Conservation (phyloP, 35 echinoderm and acorn worm genomes). For the Ophioderma brevispina region DNA sequence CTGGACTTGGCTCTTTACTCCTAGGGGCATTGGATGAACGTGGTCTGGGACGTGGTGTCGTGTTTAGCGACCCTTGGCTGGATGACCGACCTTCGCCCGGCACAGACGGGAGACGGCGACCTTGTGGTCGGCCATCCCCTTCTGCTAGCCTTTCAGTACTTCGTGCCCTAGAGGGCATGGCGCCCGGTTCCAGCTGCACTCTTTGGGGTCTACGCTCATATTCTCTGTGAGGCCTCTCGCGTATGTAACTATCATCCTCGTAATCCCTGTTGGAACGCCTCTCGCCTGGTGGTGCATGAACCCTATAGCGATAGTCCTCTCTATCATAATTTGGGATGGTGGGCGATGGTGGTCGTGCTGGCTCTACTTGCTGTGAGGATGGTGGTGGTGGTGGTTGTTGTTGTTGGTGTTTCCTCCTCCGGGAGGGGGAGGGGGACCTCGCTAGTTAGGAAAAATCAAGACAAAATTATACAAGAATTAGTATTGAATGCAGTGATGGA, state of each 20-base stretch:
- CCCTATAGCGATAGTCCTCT: conserved; percentile 5
- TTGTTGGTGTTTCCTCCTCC: conserved; percentile 59
- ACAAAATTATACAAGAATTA: neutral
- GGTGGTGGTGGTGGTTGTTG: neutral
- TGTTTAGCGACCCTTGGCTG: conserved; percentile 8
- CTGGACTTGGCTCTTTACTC: conserved; percentile 70
- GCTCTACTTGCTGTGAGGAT: neutral
- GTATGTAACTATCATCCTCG: neutral
- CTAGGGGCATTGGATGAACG: conserved; percentile 55
- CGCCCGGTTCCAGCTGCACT: neutral
- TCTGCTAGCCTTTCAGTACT: conserved; percentile 62
- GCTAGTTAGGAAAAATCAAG: conserved; percentile 29
- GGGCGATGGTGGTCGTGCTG: neutral
- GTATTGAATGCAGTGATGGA: too few species aligned
- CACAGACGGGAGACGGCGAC: conserved; percentile 76
- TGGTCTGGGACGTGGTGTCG: conserved; percentile 67
- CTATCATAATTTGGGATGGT: conserved; percentile 13
- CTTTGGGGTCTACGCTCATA: neutral
- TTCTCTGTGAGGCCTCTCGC: neutral
- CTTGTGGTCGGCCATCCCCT: conserved; percentile 63
- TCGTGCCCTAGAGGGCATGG: conserved; percentile 42
- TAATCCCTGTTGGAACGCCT: neutral
- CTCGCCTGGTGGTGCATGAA: neutral
- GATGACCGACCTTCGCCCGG: conserved; percentile 56
- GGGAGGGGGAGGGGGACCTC: conserved; percentile 82